Base-by-base conservation (phyloP, 2,888 invertebrate species). In the Phasia obesa region DNA sequence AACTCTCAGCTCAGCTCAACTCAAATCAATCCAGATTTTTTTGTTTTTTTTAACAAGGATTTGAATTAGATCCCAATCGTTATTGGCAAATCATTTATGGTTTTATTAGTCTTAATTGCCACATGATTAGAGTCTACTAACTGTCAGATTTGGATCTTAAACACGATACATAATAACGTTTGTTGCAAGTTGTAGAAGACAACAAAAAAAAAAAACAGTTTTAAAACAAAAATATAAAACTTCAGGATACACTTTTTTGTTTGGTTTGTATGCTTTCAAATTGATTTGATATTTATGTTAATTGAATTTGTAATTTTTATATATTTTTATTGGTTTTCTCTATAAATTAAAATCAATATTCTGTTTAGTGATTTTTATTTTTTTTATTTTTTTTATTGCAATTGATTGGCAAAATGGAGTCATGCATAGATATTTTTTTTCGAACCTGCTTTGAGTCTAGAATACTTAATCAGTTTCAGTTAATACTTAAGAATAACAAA, bases 21-120 rank as follows among this genome's bases (percentile, higher is more conserved):
- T 31, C 31, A 35, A 11, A 35, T 35, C 35, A 35, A 35, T 35
- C 35, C 11, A 35, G 35, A 1, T n/a, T 51, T 23, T 2, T 65
- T 3, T 47, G 19, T 7, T 44, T 23, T 47, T 71, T 57, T 64
- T 27, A 19, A 9, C n/a, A 11, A 44, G 67, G 70, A 67, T 71
- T 74, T 74, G 69, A 71, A 78, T 69, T 69, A 74, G 77, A 82
- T 74, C 64, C 64, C 77, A 73, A 64, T 70, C 82, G 77, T 82
- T 73, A 62, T 76, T 82, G 82, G 82, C 82, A 82, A 78, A 82
- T 82, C 82, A 78, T 82, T 82, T 82, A 82, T 82, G 78, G 82
- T 69, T 78, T 78, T 74, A 74, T 76, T 78, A 64, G 62, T 53
- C 74, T 82, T 82, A 82, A 82, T 82, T 82, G 82, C 82, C 82